phyloP scores from a whole-genome alignment of 1,140 invertebrate species.

The Polypedilum vanderplanki region DNA sequence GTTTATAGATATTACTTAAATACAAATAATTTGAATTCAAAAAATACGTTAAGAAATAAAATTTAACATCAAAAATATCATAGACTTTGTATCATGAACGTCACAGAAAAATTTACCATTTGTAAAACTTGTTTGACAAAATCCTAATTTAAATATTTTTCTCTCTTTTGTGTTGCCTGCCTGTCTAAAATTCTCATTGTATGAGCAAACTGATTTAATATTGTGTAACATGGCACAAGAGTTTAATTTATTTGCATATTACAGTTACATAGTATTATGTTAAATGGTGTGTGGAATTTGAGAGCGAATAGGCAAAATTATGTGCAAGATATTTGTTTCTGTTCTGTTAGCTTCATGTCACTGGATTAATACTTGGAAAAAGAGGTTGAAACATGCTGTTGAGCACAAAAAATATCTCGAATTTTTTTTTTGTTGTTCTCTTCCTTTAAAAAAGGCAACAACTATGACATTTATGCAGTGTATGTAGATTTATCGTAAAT shows the following conservation, averaged over 20 bases:
- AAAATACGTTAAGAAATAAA: no score
- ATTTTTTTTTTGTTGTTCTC: no score
- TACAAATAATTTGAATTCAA: no score
- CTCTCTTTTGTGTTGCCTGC: no score
- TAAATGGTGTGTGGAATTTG: not conserved
- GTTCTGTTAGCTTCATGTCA: not conserved
- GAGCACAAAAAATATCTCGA: not conserved
- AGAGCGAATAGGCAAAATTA: not conserved
- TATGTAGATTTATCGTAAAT: not conserved
- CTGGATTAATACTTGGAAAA: not conserved
- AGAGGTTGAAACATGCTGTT: not conserved
- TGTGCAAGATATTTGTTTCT: not conserved
- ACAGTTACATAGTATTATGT: not conserved
- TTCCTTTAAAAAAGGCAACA: no score
- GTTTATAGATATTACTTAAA: no score
- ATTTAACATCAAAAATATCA: no score
- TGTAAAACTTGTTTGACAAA: conserved; percentile 12
- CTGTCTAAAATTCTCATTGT: no score
- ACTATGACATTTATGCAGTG: no score
- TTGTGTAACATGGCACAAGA: not conserved
- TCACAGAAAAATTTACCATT: not conserved
- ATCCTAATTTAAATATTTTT: conserved; percentile 14
- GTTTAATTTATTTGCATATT: conserved; percentile 20
- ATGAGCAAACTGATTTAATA: not conserved
- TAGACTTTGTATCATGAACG: no score